phyloP scores from a whole-genome alignment of 2,888 invertebrate species.

The Cantharis lateralis region DNA sequence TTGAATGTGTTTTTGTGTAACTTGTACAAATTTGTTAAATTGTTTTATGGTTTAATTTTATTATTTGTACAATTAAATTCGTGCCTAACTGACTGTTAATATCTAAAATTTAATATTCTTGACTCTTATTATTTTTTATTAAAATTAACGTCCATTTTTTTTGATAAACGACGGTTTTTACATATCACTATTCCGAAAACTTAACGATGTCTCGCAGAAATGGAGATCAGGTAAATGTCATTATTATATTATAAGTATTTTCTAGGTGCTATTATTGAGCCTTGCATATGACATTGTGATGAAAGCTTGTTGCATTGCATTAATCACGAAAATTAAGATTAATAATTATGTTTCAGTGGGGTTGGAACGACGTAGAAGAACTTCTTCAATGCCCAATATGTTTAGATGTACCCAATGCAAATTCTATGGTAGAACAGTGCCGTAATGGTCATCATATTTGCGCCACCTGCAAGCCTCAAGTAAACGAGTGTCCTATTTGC shows the following conservation, averaged over 20 bases:
- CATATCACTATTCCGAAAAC: neutral
- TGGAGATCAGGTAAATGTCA: neutral
- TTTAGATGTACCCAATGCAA: constrained; percentile 57
- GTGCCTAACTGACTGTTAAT: neutral
- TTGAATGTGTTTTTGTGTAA: neutral
- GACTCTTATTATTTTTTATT: neutral
- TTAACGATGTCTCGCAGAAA: neutral
- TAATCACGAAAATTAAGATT: neutral
- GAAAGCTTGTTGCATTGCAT: neutral
- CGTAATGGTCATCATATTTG: constrained; percentile 64
- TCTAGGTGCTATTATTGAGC: neutral
- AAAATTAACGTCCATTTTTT: neutral
- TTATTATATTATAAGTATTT: neutral
- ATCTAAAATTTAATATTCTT: neutral
- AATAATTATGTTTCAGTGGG: constrained; percentile 16
- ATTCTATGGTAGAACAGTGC: constrained; percentile 59
- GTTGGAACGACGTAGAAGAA: constrained; percentile 55
- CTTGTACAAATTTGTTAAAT: neutral
- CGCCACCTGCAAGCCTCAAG: constrained; percentile 56
- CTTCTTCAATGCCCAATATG: constrained; percentile 64
- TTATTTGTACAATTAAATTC: neutral
- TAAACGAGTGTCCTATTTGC: constrained; percentile 61
- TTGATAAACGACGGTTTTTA: neutral
- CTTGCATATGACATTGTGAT: neutral
- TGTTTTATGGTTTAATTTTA: neutral